Base-by-base conservation (phyloP, 2,888 invertebrate species). In the Scrobipalpa costella region DNA sequence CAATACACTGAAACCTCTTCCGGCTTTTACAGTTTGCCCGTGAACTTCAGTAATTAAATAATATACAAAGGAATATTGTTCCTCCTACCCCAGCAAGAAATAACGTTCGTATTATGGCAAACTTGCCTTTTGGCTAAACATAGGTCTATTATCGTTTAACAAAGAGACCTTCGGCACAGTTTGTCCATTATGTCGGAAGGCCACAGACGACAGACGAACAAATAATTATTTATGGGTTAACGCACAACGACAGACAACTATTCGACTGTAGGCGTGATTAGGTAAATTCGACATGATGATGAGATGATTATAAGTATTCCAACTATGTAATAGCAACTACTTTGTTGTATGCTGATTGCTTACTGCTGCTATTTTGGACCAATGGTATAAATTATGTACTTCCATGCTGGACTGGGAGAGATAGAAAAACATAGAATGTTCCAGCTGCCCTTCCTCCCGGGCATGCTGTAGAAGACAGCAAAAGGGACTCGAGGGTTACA, bases 141-240 rank as follows among this genome's bases (percentile, higher is more conserved):
- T 66, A 75, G 64, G 67, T 66, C 69, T 70, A 71, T 72, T 73
- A 71, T 70, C 64, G 61, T 63, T 50, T 64, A 47, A 47, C 44
- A 64, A 68, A 69, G 68, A 69, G 77, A 75, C 85, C 84, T 86
- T 83, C 81, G 72, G 70, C 73, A 68, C 74, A 76, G 73, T 78
- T 74, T 57, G 69, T 64, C 76, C 70, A 81, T 85, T 84, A 78
- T 82, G 68, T 67, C 67, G 71, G 79, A 85, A 85, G 85, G 79
- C 74, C 79, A 75, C 67, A 70, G 74, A 59, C 68, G 79, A 74
- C 79, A 70, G 74, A 61, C 68, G 67, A 72, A 71, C 67, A 63
- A 62, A 67, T 62, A 64, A 64, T 66, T 63, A 64, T 67, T 62
- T 63, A 66, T 64, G 13, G 66, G 13, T 36, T 7, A 58, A 49